Percentiles rank a stretch among this genome's conserved stretches.
phyloP scores from a whole-genome alignment of 2,797 vertebrate species.

The Etheostoma perlongum region DNA sequence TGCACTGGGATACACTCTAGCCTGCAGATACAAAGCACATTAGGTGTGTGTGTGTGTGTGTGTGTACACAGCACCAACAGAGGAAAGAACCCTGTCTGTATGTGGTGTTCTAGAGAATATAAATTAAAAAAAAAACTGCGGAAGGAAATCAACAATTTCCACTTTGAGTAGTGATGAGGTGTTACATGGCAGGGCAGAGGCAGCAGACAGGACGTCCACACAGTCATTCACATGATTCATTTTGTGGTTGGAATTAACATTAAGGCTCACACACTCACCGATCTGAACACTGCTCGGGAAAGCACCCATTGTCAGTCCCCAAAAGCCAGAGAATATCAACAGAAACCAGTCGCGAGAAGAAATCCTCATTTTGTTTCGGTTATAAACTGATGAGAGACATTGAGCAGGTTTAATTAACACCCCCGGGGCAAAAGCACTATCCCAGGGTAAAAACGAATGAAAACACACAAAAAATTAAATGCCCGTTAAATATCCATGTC shows the following conservation, averaged over 20 bases:
- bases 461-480: constrained; percentile 42
- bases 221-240: constrained; percentile 38
- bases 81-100: neutral
- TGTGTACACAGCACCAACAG: constrained; percentile 32
- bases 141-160: constrained; percentile 23
- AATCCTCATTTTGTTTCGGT: constrained; percentile 95
- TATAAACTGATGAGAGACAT: constrained; percentile 91
- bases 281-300: constrained; percentile 98
- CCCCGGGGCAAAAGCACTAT: constrained; percentile 77
- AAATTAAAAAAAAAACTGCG: neutral
- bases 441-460: constrained; percentile 37
- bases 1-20: constrained; percentile 56
- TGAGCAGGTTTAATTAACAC: constrained; percentile 81
- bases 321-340: constrained; percentile 93
- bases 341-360: constrained; percentile 91
- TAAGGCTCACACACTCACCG: constrained; percentile 84
- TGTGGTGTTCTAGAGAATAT: neutral
- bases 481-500: constrained; percentile 85
- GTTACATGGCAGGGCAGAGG: constrained; percentile 27
- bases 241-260: constrained; percentile 23
- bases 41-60: constrained; percentile 31
- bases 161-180: constrained; percentile 49
- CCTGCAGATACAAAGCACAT: constrained; percentile 59
- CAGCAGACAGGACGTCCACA: constrained; percentile 60
- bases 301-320: constrained; percentile 93